Evolutionary conservation across 2,113 vertebrate species (phyloP).

Genomic region (Okapia johnstoni): DNA sequence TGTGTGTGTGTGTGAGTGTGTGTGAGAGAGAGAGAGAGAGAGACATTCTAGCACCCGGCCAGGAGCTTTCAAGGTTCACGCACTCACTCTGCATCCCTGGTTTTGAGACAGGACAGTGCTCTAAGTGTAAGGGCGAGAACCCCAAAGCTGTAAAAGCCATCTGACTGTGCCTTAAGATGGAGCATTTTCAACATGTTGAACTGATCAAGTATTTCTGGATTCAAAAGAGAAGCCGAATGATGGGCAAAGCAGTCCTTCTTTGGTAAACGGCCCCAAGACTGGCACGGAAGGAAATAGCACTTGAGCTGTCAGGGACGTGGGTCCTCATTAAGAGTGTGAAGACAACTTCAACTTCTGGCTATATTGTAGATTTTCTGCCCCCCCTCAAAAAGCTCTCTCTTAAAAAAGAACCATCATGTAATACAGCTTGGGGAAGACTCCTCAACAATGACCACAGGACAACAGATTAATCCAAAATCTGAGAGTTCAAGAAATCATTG

Average conservation of each 20-base stretch:
- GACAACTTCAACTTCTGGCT: neutral
- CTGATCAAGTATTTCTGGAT: neutral
- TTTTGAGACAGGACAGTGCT: neutral
- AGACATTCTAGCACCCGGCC: neutral
- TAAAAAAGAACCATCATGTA: neutral
- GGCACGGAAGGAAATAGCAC: neutral
- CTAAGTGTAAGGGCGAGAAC: neutral
- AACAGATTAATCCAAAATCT: neutral
- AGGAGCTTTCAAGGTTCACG: neutral
- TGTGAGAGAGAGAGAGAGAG: no score
- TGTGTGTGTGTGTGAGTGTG: neutral
- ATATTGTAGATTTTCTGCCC: neutral
- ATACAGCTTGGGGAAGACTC: neutral
- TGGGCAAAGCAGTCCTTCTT: neutral
- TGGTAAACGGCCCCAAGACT: neutral
- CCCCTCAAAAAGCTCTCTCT: neutral
- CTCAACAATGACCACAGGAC: neutral
- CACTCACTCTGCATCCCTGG: neutral
- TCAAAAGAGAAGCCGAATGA: neutral
- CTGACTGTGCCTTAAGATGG: neutral
- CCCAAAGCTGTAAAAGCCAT: neutral
- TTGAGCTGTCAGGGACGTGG: neutral
- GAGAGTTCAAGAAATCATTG: rapidly evolving
- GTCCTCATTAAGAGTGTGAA: neutral
- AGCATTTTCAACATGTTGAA: slow-evolving; percentile 3